Base-by-base conservation (phyloP, 2,113 vertebrate species). In the Podiceps cristatus region DNA sequence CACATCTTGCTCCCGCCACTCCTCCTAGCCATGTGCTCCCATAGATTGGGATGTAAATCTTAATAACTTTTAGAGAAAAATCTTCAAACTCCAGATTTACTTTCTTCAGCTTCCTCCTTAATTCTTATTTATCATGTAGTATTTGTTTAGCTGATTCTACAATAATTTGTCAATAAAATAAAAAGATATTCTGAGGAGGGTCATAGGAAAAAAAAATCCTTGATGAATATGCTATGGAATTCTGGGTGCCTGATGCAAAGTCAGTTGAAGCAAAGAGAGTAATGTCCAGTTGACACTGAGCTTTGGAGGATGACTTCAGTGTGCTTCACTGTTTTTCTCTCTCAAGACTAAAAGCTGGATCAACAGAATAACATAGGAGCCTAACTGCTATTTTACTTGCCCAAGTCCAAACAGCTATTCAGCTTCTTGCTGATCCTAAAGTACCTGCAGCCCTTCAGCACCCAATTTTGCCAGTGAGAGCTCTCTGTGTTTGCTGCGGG, bases 21-120 rank as follows among this genome's bases (percentile, higher is more conserved):
- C 33, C 0, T 1, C 12, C 50, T 71, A 35, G 20, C 13, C 6
- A 2, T 59, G 42, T 14, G 4, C 66, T 77, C 9, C 18, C 0
- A 9, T 63, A 72, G 33, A 47, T 3, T 58, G 40, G 22, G 13
- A 4, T 91, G 16, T 73, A 53, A 58, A 18, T 79, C 33, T 69
- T 79, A 73, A 53, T 53, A 64, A 69, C 24, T 18, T 90, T 58
- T 40, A 45, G 23, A 93, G 29, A 56, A 17, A 62, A 58, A 52
- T 68, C 25, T 76, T 64, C 35, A 42, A 27, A 60, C 7, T 45
- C 31, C 14, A 66, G 45, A 78, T 79, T 90, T 92, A 42, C 37
- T 73, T 90, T 78, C 50, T 68, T 85, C 55, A 73, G 12, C n/a
- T 80, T 73, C 10, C 45, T 86, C 8, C 11, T 18, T 40, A 40